Base-by-base conservation (phyloP, 1,140 invertebrate species). In the Ceratosolen solmsi region DNA sequence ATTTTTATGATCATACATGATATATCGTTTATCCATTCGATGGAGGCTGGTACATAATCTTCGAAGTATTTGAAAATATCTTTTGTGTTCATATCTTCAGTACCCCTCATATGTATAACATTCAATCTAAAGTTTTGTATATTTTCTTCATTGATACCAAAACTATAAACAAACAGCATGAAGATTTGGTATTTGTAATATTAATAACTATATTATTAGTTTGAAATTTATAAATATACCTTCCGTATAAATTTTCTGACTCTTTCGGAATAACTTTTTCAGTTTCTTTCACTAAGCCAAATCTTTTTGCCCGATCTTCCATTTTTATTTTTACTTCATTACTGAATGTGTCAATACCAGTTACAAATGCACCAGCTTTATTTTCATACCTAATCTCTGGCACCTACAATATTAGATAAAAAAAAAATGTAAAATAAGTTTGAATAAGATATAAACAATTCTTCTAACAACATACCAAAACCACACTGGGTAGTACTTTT, bases 21-120 rank as follows among this genome's bases (percentile, higher is more conserved):
- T 76, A 92, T 90, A 88, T 96, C 94, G 92, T 96, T 95, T 78
- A 97, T 94, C 95, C 96, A 96, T 90, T 97, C 96, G 58, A 97
- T 92, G 2, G 93, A 93, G 8, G 93, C 91, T 54, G 96, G 95
- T 77, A 93, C 93, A 91, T 95, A 96, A 83, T 95, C 93, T 88
- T 93, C 92, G 86, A 97, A 95, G 89, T 96, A 97, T 84, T 94
- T 93, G 87, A 97, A 95, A 38, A 97, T 93, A 90, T 97, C 95
- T 89, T 94, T 93, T 41, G 95, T 96, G 83, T 92, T 95, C 92
- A 97, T 94, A 22, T 96, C 93, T 85, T 96, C 92, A 1, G 95
- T 94, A 41, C 96, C 96, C 87, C 94, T 90, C 85, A 97, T 92
- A 88, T 96, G 95, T 60, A 97, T 89, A 27, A 94, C 93, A 90